Evolutionary conservation across 2,888 invertebrate species (phyloP).

Genomic region (Erynnis tages): DNA sequence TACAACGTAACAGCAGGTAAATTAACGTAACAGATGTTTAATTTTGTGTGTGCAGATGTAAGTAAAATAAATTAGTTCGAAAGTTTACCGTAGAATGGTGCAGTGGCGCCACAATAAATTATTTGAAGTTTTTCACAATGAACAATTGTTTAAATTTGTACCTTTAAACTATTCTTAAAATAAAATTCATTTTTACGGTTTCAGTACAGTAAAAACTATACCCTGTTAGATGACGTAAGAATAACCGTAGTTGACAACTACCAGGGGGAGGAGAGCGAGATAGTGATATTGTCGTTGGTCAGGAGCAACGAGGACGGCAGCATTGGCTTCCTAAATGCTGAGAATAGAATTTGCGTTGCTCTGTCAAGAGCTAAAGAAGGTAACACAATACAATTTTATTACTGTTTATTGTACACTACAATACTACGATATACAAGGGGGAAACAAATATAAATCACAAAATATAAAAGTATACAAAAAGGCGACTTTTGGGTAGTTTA

Average conservation of each 20-base stretch:
- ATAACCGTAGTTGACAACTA: conserved; percentile 89
- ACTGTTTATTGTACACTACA: background rate
- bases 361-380: conserved; percentile 85
- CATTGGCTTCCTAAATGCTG: conserved; percentile 86
- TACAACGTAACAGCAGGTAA: too few relatives aligned
- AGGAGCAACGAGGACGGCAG: conserved; percentile 85
- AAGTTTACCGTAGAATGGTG: too few relatives aligned
- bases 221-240: conserved; percentile 71
- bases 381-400: conserved; percentile 33
- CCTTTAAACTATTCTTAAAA: background rate
- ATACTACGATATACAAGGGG: too few relatives aligned
- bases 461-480: too few relatives aligned
- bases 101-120: too few relatives aligned
- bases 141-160: too few relatives aligned
- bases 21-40: too few relatives aligned
- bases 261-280: conserved; percentile 90
- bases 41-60: too few relatives aligned
- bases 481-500: too few relatives aligned
- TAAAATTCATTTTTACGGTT: conserved; percentile 11
- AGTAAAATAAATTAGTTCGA: too few relatives aligned
- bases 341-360: conserved; percentile 89
- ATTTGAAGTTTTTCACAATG: too few relatives aligned
- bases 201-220: conserved; percentile 57
- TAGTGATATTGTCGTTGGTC: conserved; percentile 89
- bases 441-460: too few relatives aligned